Conservation (phyloP, 2,113 vertebrate species). For the Ptychochromis oligacanthus region DNA sequence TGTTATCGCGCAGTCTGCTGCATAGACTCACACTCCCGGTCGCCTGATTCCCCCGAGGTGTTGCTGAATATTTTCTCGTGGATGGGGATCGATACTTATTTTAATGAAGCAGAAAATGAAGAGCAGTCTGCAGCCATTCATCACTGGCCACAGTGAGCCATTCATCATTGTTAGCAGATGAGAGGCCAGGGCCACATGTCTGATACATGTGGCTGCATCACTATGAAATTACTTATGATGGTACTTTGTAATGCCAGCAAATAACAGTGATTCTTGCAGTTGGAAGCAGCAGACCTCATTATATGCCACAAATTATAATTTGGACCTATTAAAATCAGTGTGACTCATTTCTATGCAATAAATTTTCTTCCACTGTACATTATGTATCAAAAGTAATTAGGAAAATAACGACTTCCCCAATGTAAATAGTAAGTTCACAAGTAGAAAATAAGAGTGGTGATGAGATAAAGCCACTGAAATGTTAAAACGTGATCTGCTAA, state of each 20-base stretch:
- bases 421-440: too few relatives aligned
- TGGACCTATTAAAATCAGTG: constrained; percentile 3
- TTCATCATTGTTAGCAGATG: constrained; percentile 65
- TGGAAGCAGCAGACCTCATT: constrained; percentile 27
- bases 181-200: constrained; percentile 18
- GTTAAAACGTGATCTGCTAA: too few relatives aligned
- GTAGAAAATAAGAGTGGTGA: too few relatives aligned
- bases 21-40: neutral
- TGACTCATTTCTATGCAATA: neutral
- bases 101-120: constrained; percentile 76
- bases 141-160: constrained; percentile 47
- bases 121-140: constrained; percentile 55
- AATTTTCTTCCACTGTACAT: constrained; percentile 21
- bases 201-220: constrained; percentile 54
- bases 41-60: constrained; percentile 34
- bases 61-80: constrained; percentile 41
- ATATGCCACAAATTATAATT: constrained; percentile 28
- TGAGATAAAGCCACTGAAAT: too few relatives aligned
- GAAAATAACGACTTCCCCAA: too few relatives aligned
- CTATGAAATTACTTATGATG: constrained; percentile 45
- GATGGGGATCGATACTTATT: constrained; percentile 61
- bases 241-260: constrained; percentile 6
- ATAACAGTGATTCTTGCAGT: constrained; percentile 14
- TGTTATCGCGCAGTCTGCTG: neutral
- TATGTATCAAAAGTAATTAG: neutral